Conservation (phyloP, 2,888 invertebrate species). For the Neoaliturus tenellus region DNA sequence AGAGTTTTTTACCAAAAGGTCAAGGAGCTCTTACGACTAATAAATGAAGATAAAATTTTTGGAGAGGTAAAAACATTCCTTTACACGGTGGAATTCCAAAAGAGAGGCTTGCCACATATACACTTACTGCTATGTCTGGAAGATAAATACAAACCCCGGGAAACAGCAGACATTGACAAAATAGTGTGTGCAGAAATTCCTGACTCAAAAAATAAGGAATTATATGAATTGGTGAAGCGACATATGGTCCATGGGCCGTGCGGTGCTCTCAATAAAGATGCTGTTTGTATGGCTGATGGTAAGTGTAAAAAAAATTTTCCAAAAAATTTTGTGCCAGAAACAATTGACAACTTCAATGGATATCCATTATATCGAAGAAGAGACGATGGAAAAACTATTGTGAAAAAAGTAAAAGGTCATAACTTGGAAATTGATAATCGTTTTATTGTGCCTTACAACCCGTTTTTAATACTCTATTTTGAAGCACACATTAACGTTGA, state of each 20-base stretch:
- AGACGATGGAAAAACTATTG: background rate
- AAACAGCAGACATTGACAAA: constrained; percentile 65
- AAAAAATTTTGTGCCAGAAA: constrained; percentile 26
- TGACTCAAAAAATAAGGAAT: constrained; percentile 66
- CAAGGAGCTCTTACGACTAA: constrained; percentile 28
- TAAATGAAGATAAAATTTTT: constrained; percentile 24
- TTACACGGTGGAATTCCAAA: constrained; percentile 68
- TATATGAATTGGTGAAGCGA: constrained; percentile 64
- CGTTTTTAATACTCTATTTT: constrained; percentile 23
- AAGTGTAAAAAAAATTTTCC: constrained; percentile 71
- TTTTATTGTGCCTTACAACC: constrained; percentile 35
- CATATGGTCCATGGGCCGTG: constrained; percentile 70
- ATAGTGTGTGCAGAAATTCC: constrained; percentile 71
- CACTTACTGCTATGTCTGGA: constrained; percentile 68
- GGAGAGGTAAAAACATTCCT: constrained; percentile 15
- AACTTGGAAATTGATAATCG: background rate
- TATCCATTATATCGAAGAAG: constrained; percentile 36
- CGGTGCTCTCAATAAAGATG: constrained; percentile 67
- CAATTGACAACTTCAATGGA: constrained; percentile 18
- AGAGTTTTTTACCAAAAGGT: constrained; percentile 40
- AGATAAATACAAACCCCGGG: constrained; percentile 62
- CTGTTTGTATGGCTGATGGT: constrained; percentile 71
- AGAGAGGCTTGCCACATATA: constrained; percentile 68
- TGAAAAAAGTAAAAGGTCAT: background rate
- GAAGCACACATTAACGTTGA: constrained; percentile 36